A percentile compares a stretch with the other conserved stretches of the same genome.
These are phyloP conservation scores for Sphaerodactylus townsendi DNA, from an alignment of 2,113 vertebrate genomes.

Conservation along the genomic window DNA sequence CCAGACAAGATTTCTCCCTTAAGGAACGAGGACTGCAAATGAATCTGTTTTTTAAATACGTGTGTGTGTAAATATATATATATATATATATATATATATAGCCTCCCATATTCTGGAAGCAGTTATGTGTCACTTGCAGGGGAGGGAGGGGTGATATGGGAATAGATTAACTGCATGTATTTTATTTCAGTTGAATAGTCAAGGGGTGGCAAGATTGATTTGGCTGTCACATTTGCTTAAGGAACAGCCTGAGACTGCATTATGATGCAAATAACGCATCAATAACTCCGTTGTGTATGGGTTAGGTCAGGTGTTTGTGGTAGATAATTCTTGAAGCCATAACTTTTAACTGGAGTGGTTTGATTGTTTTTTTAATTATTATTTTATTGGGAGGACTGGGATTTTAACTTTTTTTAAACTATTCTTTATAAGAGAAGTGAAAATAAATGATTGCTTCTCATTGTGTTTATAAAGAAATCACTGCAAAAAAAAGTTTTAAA, in stretches of 20 bases:
- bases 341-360: constrained; percentile 76
- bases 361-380: constrained; percentile 31
- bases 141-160: constrained; percentile 20
- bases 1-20: constrained; percentile 6
- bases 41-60: constrained; percentile 9
- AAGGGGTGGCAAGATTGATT: constrained; percentile 11
- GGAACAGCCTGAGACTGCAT: constrained; percentile 13
- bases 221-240: constrained; percentile 7
- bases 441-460: constrained; percentile 79
- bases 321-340: constrained; percentile 74
- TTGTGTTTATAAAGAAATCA: constrained; percentile 80
- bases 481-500: constrained; percentile 61
- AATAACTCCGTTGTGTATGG: constrained; percentile 56
- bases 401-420: constrained; percentile 71
- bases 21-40: constrained; percentile 50
- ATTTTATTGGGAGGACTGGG: constrained; percentile 56
- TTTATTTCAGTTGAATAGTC: constrained; percentile 49
- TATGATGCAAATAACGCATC: constrained; percentile 12
- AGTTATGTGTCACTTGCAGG: constrained; percentile 51
- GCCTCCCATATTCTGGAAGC: constrained; percentile 53
- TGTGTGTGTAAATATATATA: neutral
- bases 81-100: neutral
- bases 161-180: constrained; percentile 59
- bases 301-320: constrained; percentile 60
- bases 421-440: constrained; percentile 72